Conservation (phyloP, 2,888 invertebrate genomes). For the Catocala sponsa region DNA sequence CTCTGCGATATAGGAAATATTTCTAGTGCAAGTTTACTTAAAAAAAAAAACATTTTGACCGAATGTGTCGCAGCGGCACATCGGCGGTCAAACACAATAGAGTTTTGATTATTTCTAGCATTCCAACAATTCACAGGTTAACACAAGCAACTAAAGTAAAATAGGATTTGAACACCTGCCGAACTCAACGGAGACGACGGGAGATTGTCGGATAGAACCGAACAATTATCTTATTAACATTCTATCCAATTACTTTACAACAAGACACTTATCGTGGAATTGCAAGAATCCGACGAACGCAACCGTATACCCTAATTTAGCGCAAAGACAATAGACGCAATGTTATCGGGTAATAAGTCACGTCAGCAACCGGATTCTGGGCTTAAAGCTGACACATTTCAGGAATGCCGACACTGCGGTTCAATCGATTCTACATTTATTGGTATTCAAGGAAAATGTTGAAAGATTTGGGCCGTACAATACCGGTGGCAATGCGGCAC, state of each 20-base stretch:
- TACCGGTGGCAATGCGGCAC: too few relatives aligned
- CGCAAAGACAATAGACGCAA: conserved; percentile 18
- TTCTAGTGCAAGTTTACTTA: too few relatives aligned
- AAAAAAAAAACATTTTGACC: too few relatives aligned
- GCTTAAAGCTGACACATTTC: conserved; percentile 17
- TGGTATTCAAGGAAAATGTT: not conserved
- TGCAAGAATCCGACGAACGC: conserved; percentile 6
- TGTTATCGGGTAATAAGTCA: conserved; percentile 38
- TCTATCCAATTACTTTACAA: conserved; percentile 29
- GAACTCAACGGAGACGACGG: too few relatives aligned
- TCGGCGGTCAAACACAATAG: too few relatives aligned
- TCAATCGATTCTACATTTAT: not conserved
- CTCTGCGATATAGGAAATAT: too few relatives aligned
- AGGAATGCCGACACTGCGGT: conserved; percentile 3
- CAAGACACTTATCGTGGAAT: conserved; percentile 12
- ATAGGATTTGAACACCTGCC: too few relatives aligned
- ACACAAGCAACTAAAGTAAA: too few relatives aligned
- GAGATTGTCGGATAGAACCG: conserved; percentile 6
- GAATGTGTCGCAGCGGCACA: too few relatives aligned
- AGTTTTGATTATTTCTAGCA: too few relatives aligned
- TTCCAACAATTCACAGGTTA: too few relatives aligned
- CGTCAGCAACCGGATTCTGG: conserved; percentile 57
- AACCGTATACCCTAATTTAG: conserved; percentile 7
- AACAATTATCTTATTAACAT: conserved; percentile 9
- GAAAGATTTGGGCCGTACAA: not conserved